phyloP scores from a whole-genome alignment of 2,797 vertebrate genomes.

The Heterohyrax brucei region DNA sequence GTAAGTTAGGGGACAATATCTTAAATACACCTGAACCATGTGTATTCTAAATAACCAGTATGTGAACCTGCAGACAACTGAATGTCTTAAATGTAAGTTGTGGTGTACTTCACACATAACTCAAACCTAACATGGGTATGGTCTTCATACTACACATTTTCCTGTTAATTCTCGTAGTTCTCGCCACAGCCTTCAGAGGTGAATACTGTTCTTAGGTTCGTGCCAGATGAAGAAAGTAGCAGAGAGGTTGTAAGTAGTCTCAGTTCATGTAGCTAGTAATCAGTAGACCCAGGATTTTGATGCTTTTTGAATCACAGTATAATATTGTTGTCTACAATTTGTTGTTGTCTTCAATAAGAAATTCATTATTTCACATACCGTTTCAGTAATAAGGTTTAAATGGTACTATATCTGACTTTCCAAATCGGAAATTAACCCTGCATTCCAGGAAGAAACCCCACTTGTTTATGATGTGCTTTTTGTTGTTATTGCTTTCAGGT shows the following conservation, averaged over 20 bases:
- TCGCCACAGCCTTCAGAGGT: not conserved
- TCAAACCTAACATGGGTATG: not conserved
- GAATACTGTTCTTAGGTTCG: not conserved
- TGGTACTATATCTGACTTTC: conserved; percentile 10
- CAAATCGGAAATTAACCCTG: not conserved
- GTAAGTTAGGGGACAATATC: not conserved
- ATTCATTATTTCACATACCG: not conserved
- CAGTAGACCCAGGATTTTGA: not conserved
- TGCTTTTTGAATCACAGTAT: not conserved
- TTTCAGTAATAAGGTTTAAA: conserved; percentile 45
- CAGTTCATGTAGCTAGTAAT: not conserved
- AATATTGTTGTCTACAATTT: not conserved
- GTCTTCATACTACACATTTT: not conserved
- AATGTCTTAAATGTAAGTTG: not conserved
- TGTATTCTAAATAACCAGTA: not conserved
- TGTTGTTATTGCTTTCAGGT: not conserved
- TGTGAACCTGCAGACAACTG: not conserved
- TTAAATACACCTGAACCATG: conserved; percentile 15
- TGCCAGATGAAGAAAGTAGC: not conserved
- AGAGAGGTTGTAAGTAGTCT: not conserved
- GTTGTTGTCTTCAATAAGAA: not conserved
- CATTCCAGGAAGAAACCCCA: not conserved
- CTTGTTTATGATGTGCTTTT: not conserved
- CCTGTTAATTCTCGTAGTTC: not conserved
- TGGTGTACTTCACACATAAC: not conserved